Conservation (phyloP, 2,797 vertebrate species). For the Ctenosaura bakeri region DNA sequence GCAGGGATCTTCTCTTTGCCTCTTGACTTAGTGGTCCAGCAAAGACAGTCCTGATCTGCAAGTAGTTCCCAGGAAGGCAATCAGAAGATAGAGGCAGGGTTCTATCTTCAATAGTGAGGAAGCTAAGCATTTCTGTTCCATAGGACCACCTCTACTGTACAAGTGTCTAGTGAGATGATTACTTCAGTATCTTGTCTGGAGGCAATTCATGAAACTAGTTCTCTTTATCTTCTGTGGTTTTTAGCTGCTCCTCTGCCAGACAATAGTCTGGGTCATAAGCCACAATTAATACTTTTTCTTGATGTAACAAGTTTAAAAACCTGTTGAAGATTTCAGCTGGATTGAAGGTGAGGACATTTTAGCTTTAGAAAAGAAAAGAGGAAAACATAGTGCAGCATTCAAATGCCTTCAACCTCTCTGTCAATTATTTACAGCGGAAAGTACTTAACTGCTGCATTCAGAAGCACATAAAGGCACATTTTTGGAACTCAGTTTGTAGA, state of each 20-base stretch:
- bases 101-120: neutral
- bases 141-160: neutral
- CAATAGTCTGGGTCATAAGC: neutral
- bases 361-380: neutral
- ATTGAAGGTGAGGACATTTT: neutral
- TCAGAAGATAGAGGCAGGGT: no score
- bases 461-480: neutral
- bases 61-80: neutral
- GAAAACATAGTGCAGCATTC: neutral
- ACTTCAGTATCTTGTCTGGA: neutral
- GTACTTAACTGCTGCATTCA: conserved; percentile 21
- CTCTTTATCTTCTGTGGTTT: neutral
- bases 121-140: neutral
- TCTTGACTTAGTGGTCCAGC: neutral
- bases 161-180: neutral
- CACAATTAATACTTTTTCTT: neutral
- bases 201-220: neutral
- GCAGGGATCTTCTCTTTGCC: neutral
- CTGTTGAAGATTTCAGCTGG: neutral
- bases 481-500: conserved; percentile 1
- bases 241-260: neutral
- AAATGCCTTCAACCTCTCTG: conserved; percentile 6
- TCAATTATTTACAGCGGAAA: conserved; percentile 34
- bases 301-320: neutral
- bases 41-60: neutral